Base-by-base conservation (phyloP, 2,888 invertebrate species). In the Keiferia lycopersicella region DNA sequence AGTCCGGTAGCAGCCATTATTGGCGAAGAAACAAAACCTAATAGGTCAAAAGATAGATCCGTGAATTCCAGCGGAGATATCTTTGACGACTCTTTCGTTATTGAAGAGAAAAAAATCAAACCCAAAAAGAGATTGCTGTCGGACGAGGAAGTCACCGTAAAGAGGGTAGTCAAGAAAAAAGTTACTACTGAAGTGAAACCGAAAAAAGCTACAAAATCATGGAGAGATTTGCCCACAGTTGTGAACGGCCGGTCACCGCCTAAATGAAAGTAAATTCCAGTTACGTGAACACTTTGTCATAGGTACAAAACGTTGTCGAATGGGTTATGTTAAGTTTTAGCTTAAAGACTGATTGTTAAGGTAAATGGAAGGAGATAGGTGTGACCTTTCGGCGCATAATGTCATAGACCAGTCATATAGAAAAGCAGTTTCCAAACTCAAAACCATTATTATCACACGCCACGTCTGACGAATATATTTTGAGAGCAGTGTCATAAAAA, bases 41-140 rank as follows among this genome's bases (percentile, higher is more conserved):
- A 71, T 65, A 59, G 65, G 2, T 68, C 68, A 6, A 75, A 73
- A 63, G 67, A 70, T 12, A 70, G 71, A 16, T 80, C 79, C 0
- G 75, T 77, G 0, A 82, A 90, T 65, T 82, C 87, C 0, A 91
- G 92, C 61, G 82, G 78, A 0, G 92, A 92, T 63, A 85, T 92
- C 3, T 91, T 92, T 50, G 92, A 91, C 0, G 91, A 92, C 67
- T 89, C 92, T 0, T 86, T 86, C 45, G 79, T 73, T 1, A 77
- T 86, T 3, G 82, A 86, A 60, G 83, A 83, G 39, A 86, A 83
- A 41, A 89, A 86, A 67, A 75, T 82, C 0, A 89, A 82, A 64
- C 81, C 85, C 1, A 88, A 76, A 66, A 84, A 81, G 56, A 85
- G 80, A 64, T 71, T 92, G 63, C 65, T 87, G 1, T 78, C 88